phyloP scores from a whole-genome alignment of 2,113 vertebrate genomes.

The Prochilodus magdalenae region DNA sequence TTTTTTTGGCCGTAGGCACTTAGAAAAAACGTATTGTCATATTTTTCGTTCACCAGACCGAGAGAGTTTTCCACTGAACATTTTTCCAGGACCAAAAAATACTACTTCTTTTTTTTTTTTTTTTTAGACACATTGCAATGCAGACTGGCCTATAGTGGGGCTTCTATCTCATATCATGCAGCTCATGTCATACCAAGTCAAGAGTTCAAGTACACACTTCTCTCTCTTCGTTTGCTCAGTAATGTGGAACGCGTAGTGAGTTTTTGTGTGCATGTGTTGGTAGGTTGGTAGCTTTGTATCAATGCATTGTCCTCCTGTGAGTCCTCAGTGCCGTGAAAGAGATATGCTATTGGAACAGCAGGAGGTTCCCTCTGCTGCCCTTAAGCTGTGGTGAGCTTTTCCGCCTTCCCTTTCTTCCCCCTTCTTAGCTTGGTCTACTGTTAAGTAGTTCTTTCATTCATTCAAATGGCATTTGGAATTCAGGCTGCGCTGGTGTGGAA shows the following conservation, averaged over 20 bases:
- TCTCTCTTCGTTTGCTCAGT: neutral
- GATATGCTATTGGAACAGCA: slow-evolving; percentile 31
- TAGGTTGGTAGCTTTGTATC: neutral
- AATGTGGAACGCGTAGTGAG: neutral
- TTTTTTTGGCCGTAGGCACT: neutral
- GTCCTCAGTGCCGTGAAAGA: neutral
- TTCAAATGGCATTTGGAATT: no score
- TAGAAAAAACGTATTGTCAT: neutral
- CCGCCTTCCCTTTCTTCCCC: slow-evolving; percentile 24
- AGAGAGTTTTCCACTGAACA: neutral
- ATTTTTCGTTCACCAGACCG: neutral
- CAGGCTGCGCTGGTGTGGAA: no score
- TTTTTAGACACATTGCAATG: neutral
- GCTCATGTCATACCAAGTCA: neutral
- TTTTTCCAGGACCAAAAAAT: neutral
- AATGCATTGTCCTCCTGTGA: neutral
- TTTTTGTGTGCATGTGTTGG: neutral
- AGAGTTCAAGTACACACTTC: neutral
- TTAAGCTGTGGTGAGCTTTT: slow-evolving; percentile 29
- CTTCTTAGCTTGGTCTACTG: slow-evolving; percentile 10
- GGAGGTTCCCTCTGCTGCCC: slow-evolving; percentile 26
- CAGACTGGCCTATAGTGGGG: neutral
- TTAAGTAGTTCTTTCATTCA: neutral
- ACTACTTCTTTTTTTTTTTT: neutral
- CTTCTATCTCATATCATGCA: neutral